These are phyloP conservation scores for Spizella passerina DNA, from an alignment of 2,797 vertebrate species.

Conservation along the genomic window DNA sequence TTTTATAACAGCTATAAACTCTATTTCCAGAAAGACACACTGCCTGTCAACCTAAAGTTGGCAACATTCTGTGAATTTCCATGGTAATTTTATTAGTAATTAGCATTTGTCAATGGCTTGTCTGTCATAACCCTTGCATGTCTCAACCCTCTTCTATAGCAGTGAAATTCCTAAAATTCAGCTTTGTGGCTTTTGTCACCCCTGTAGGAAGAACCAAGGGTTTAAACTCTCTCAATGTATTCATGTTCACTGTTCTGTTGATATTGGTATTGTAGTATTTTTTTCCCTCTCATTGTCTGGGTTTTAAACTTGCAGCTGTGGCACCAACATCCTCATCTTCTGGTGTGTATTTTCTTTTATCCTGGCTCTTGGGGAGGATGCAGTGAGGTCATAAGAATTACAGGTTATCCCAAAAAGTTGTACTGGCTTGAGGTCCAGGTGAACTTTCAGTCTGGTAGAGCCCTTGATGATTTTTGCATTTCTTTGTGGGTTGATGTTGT, in stretches of 20 bases:
- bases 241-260: not conserved
- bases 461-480: not conserved
- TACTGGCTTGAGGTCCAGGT: not conserved
- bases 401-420: fast-evolving
- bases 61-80: not conserved
- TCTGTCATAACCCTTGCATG: not conserved
- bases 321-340: not conserved
- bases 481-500: not conserved
- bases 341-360: not conserved
- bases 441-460: not conserved
- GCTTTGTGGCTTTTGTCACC: not conserved
- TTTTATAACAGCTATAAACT: not conserved
- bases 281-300: fast-evolving
- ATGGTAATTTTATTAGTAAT: not conserved
- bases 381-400: not conserved
- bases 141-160: not conserved
- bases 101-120: not conserved
- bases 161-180: not conserved
- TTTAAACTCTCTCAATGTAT: not conserved
- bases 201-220: not conserved
- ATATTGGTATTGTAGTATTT: fast-evolving
- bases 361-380: not conserved
- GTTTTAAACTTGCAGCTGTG: not conserved
- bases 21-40: not conserved
- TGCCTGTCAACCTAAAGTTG: not conserved